Conservation (phyloP, 2,797 vertebrate genomes). For the Mus spretus region DNA sequence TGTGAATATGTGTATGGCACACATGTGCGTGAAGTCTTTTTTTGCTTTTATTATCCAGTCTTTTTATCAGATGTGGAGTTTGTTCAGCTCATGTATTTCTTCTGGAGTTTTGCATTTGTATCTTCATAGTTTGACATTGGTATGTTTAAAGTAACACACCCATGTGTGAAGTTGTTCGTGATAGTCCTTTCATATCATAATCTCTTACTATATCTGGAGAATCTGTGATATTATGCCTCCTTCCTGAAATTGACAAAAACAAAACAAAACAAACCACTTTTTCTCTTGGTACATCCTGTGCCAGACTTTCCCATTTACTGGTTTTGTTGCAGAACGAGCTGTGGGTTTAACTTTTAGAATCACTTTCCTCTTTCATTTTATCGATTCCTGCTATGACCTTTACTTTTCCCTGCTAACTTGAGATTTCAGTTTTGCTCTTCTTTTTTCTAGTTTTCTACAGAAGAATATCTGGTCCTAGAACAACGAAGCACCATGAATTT, state of each 20-base stretch:
- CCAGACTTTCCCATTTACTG: background rate
- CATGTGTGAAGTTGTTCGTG: no score
- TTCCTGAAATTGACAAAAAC: background rate
- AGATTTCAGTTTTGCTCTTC: background rate
- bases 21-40: background rate
- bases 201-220: background rate
- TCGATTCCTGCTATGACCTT: conserved; percentile 29
- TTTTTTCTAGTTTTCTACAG: background rate
- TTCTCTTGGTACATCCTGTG: background rate
- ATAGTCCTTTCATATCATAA: background rate
- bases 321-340: background rate
- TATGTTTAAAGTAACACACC: background rate
- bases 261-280: background rate
- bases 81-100: background rate
- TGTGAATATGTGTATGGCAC: no score
- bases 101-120: background rate
- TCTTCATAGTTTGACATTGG: background rate
- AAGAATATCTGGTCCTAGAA: background rate
- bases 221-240: background rate
- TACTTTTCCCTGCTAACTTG: background rate
- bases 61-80: background rate
- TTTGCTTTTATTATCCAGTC: background rate
- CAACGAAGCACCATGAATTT: no score
- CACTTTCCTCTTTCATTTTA: conserved; percentile 5
- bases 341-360: background rate